These are phyloP conservation scores for Drosophila rufa DNA, from an alignment of 1,140 invertebrate species.

Conservation along the genomic window DNA sequence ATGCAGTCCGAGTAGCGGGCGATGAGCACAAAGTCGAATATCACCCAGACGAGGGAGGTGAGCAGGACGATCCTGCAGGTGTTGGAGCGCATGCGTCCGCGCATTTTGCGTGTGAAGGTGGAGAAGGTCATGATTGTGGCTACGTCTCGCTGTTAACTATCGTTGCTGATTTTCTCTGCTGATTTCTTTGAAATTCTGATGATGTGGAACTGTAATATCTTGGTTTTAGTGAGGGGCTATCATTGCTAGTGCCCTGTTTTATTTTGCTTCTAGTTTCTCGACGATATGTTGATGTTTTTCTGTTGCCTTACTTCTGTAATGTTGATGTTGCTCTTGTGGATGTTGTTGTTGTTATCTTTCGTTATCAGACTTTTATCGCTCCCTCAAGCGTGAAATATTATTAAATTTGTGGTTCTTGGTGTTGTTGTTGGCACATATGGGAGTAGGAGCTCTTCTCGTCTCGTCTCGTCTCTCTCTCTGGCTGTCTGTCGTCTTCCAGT, in stretches of 20 bases:
- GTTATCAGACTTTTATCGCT: constrained; percentile 74
- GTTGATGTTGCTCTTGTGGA: constrained; percentile 15
- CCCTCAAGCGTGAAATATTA: constrained; percentile 64
- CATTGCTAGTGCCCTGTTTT: constrained; percentile 43
- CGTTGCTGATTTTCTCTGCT: constrained; percentile 4
- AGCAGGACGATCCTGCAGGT: constrained; percentile 97
- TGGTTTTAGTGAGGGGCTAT: constrained; percentile 10
- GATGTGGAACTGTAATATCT: constrained; percentile 6
- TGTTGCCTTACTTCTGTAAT: constrained; percentile 27
- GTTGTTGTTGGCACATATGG: constrained; percentile 70
- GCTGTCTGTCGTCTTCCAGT: constrained; percentile 56
- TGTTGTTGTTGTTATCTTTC: constrained; percentile 54
- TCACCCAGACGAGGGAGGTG: constrained; percentile 97
- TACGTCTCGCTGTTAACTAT: constrained; percentile 27
- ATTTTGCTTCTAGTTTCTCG: background rate
- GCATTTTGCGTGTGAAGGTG: constrained; percentile 89
- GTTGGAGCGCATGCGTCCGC: constrained; percentile 94
- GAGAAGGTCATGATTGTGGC: constrained; percentile 70
- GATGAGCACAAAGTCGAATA: constrained; percentile 95
- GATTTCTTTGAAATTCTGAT: background rate
- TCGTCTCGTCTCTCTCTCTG: constrained; percentile 38
- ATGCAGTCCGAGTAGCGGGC: constrained; percentile 97
- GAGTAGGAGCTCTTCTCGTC: constrained; percentile 58
- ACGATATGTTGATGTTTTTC: constrained; percentile 53
- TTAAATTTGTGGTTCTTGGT: constrained; percentile 42